A percentile compares a stretch with the other conserved stretches of the same genome.
phyloP scores from a whole-genome alignment of 2,797 vertebrate species.

The Odontamblyopus rebecca region DNA sequence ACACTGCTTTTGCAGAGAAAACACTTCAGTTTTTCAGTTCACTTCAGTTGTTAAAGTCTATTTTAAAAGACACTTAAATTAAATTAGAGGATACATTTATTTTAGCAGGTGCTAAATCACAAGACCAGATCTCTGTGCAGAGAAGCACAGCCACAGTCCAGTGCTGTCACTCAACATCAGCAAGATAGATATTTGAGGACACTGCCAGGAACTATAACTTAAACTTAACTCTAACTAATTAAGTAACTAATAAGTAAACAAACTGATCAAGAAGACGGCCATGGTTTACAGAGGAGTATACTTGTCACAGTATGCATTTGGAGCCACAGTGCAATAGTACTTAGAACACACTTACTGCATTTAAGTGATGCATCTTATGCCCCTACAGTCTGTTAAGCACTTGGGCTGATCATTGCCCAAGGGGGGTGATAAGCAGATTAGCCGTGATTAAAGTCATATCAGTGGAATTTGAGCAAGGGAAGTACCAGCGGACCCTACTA shows the following conservation, averaged over 20 bases:
- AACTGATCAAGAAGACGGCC: not conserved
- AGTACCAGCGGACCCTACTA: constrained; percentile 74
- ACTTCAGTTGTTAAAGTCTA: constrained; percentile 18
- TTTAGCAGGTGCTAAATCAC: not conserved
- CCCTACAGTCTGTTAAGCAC: constrained; percentile 78
- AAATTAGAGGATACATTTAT: not conserved
- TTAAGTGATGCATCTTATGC: constrained; percentile 71
- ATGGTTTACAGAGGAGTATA: not conserved
- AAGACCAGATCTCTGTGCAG: too few species aligned
- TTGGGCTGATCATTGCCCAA: constrained; percentile 75
- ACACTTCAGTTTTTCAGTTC: constrained; percentile 9
- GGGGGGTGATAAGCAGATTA: constrained; percentile 84
- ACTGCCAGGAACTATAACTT: too few species aligned
- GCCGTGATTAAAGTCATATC: constrained; percentile 84
- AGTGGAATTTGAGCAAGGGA: constrained; percentile 79
- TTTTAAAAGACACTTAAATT: not conserved
- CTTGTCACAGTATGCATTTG: not conserved
- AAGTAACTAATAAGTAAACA: not conserved
- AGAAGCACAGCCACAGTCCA: too few species aligned
- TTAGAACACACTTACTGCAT: constrained; percentile 69
- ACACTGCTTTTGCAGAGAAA: constrained; percentile 34
- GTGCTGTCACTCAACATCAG: too few species aligned
- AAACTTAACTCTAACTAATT: not conserved
- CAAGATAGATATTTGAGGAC: too few species aligned
- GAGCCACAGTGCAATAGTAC: too few species aligned